Conservation (phyloP, 2,113 vertebrate genomes). For the Brachypteracias leptosomus region DNA sequence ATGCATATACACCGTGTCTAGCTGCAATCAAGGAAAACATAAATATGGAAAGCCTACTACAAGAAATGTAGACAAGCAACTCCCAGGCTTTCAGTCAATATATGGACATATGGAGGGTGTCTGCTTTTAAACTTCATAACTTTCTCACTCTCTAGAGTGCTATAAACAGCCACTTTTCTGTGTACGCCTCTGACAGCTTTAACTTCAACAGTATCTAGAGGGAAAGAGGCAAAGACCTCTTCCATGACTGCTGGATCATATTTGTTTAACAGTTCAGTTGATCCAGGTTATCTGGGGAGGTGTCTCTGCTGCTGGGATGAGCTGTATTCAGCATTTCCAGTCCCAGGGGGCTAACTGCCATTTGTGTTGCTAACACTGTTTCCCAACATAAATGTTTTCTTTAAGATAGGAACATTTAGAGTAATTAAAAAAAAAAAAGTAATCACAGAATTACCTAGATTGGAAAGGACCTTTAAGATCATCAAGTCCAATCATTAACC, state of each 20-base stretch:
- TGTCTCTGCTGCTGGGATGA: not conserved
- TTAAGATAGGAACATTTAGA: not conserved
- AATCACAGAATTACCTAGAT: too few species aligned
- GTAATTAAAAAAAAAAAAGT: not conserved
- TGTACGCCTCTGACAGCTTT: not conserved
- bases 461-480: too few species aligned
- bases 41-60: not conserved
- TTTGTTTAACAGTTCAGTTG: not conserved
- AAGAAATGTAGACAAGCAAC: not conserved
- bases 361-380: accelerated
- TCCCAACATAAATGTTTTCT: not conserved
- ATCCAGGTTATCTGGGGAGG: not conserved
- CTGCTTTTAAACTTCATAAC: not conserved
- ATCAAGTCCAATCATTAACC: too few species aligned
- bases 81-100: not conserved
- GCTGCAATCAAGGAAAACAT: not conserved
- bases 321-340: not conserved
- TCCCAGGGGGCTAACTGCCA: accelerated
- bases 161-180: not conserved
- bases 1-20: not conserved
- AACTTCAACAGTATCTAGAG: not conserved
- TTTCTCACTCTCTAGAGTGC: not conserved
- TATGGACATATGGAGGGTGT: not conserved
- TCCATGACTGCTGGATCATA: not conserved
- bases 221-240: not conserved